Base-by-base conservation (phyloP, 1,140 invertebrate species). In the Aphelenchoides besseyi region DNA sequence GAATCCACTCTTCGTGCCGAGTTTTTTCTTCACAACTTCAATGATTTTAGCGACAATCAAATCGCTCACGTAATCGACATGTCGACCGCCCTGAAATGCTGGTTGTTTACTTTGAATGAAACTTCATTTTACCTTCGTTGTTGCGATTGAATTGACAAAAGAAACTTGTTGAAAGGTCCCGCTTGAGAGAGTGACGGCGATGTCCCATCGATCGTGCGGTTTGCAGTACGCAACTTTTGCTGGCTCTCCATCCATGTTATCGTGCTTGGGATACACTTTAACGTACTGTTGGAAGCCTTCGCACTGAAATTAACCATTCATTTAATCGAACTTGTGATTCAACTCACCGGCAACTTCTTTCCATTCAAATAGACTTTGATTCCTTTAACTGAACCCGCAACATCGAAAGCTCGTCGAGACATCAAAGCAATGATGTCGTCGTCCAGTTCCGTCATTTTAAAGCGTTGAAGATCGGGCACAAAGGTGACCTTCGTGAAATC, bases 91-190 rank as follows among this genome's bases (percentile, higher is more conserved):
- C 90, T 48, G 41, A 12, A 48, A 48, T 23, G n/a, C n/a, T n/a
- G n/a, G n/a, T n/a, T n/a, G n/a, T n/a, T n/a, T n/a, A n/a, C n/a
- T n/a, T n/a, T n/a, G n/a, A n/a, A n/a, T n/a, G n/a, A n/a, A n/a
- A n/a, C n/a, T n/a, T n/a, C n/a, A n/a, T n/a, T 23, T 48, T 23
- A 48, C 41, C 41, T 98, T 98, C 5, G 92, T 95, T 0, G 97
- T 99, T 16, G 96, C 95, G 82, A 99, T 99, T 74, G 94, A 97
- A 86, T 99, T 99, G 3, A 98, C 97, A 87, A 99, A 99, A 30
- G 95, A 98, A 76, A 97, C 92, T 88, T 98, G 96, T 85, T 97
- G 94, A 85, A 97, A 98, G 12, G 12, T 23, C 73, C 89, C 89
- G 72, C 92, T 87, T 54, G 95, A 98, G 0, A 92, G 84, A 30